Evolutionary conservation across 64 coral and sea anemone genomes (phyloP).

Genomic region (Porites lutea): DNA sequence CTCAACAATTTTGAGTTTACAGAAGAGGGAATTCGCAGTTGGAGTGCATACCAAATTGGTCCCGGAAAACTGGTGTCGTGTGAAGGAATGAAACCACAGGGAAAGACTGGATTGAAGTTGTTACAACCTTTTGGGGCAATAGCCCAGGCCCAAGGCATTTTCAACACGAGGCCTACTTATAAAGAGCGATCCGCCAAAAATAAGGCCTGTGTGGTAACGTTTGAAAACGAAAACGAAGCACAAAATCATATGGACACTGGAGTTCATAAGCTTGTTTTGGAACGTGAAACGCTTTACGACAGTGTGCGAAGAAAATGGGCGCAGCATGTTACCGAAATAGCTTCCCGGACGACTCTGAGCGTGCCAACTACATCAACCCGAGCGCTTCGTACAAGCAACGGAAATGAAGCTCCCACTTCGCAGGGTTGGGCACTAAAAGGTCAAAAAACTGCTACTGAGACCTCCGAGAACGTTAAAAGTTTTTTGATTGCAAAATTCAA

Average conservation of each 20-base stretch:
- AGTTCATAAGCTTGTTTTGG: conserved; percentile 4
- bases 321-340: conserved; percentile 1
- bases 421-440: conserved; percentile 8
- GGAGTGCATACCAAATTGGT: not conserved
- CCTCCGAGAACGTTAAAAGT: not conserved
- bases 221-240: conserved; percentile 16
- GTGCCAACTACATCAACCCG: not conserved
- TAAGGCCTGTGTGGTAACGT: conserved; percentile 25
- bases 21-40: not conserved
- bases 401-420: not conserved
- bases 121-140: not conserved
- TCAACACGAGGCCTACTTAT: not conserved
- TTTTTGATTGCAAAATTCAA: conserved; percentile 37
- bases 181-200: not conserved
- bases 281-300: conserved; percentile 24
- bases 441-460: not conserved
- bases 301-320: conserved; percentile 19
- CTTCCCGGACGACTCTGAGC: not conserved
- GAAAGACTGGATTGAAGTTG: not conserved
- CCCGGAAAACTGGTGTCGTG: not conserved
- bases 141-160: not conserved
- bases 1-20: not conserved
- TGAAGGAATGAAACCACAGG: not conserved
- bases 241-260: conserved; percentile 35
- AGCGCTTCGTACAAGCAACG: too few relatives aligned